Evolutionary conservation across 2,113 vertebrate species (phyloP).

Genomic region (Cebidichthys violaceus): DNA sequence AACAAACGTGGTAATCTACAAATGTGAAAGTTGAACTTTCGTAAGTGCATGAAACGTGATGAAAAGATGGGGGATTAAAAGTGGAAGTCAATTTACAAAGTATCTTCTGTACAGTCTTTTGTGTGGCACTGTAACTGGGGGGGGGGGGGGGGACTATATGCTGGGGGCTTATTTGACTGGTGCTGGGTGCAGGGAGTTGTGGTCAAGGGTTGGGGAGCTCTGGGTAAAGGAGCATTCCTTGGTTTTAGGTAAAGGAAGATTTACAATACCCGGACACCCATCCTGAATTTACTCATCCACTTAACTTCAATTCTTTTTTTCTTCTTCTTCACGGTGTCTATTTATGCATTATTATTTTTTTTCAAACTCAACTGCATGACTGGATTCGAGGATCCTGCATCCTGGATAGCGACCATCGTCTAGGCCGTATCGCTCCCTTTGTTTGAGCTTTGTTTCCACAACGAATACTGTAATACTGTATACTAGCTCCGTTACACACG

Average conservation of each 20-base stretch:
- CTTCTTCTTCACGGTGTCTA: neutral
- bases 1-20: slow-evolving; percentile 33
- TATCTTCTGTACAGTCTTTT: slow-evolving; percentile 21
- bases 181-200: slow-evolving; percentile 41
- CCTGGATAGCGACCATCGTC: neutral
- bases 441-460: slow-evolving; percentile 17
- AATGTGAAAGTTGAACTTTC: slow-evolving; percentile 68
- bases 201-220: neutral
- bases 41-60: slow-evolving; percentile 67
- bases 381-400: neutral
- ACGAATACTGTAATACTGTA: slow-evolving; percentile 31
- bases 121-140: slow-evolving; percentile 32
- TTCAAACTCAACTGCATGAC: neutral
- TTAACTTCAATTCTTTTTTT: neutral
- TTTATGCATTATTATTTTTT: neutral
- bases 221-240: slow-evolving; percentile 60
- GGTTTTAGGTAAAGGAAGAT: slow-evolving; percentile 28
- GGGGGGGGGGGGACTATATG: neutral
- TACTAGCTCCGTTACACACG: neutral
- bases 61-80: slow-evolving; percentile 48
- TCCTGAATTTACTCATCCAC: slow-evolving; percentile 35
- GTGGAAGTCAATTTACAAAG: slow-evolving; percentile 51
- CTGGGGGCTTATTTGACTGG: slow-evolving; percentile 32
- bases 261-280: slow-evolving; percentile 46
- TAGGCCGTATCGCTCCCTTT: neutral